These are phyloP conservation scores for Delichon dasypus DNA, from an alignment of 2,797 vertebrate species.

Conservation along the genomic window DNA sequence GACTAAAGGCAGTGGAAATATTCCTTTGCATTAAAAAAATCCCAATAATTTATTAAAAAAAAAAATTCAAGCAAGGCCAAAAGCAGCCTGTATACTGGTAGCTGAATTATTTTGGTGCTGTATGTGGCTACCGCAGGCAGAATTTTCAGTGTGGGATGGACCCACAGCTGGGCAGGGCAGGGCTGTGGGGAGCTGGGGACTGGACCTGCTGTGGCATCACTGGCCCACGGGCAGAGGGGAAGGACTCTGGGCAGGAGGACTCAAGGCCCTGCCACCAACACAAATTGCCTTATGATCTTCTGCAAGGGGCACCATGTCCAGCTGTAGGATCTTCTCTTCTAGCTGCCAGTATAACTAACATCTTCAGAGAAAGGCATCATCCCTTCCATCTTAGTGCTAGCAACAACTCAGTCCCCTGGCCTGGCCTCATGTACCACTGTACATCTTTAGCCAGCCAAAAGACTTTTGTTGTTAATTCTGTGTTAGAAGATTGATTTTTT, in stretches of 20 bases:
- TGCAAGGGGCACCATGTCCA: not conserved
- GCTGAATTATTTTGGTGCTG: not conserved
- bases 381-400: not conserved
- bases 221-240: not conserved
- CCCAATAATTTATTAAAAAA: not conserved
- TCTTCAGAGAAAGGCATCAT: not conserved
- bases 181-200: not conserved
- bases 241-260: not conserved
- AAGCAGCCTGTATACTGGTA: not conserved
- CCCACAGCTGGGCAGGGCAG: not conserved
- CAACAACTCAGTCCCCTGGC: not conserved
- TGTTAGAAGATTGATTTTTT: not conserved
- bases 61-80: not conserved
- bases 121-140: not conserved
- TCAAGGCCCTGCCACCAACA: not conserved
- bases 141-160: not conserved
- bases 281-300: not conserved
- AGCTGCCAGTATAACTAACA: fast-evolving
- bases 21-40: not conserved
- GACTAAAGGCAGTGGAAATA: not conserved
- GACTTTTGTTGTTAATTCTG: not conserved
- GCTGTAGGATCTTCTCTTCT: not conserved
- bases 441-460: not conserved
- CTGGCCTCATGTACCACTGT: not conserved
- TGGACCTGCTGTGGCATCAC: not conserved